phyloP scores from a whole-genome alignment of 2,113 vertebrate genomes.

The Mirounga angustirostris region DNA sequence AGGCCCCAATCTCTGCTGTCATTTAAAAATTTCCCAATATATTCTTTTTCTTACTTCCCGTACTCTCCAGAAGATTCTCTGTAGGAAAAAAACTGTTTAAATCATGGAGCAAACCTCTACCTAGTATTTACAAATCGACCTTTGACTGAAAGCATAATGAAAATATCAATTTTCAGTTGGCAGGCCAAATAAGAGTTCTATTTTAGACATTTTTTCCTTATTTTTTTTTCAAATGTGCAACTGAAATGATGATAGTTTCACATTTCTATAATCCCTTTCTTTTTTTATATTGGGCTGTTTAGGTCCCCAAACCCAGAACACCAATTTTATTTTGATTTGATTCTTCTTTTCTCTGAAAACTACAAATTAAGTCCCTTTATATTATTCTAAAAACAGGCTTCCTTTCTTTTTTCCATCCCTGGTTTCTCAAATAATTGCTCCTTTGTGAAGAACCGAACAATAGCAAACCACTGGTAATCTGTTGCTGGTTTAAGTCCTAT shows the following conservation, averaged over 20 bases:
- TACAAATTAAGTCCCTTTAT: constrained; percentile 65
- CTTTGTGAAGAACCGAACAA: constrained; percentile 66
- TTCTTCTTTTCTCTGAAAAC: constrained; percentile 66
- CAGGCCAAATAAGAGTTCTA: constrained; percentile 31
- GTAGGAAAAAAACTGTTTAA: not conserved
- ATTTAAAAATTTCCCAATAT: not conserved
- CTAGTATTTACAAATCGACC: not conserved
- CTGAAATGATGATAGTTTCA: constrained; percentile 44
- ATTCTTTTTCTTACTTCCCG: not conserved
- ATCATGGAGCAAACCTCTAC: not conserved
- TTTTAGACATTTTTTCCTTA: constrained; percentile 28
- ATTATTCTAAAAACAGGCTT: constrained; percentile 51
- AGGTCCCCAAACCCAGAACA: constrained; percentile 38
- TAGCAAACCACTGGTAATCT: constrained; percentile 63
- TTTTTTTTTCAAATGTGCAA: constrained; percentile 53
- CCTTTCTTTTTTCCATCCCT: constrained; percentile 22
- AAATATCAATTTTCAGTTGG: constrained; percentile 60
- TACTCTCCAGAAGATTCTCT: not conserved
- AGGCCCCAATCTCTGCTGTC: not conserved
- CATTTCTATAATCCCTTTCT: constrained; percentile 56
- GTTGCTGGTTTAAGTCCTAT: constrained; percentile 51
- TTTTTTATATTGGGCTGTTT: constrained; percentile 31
- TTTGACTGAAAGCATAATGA: constrained; percentile 19
- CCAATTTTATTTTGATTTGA: constrained; percentile 68
- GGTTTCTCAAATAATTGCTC: constrained; percentile 62